Evolutionary conservation across 2,113 vertebrate genomes (phyloP).

Genomic region (Charina bottae): DNA sequence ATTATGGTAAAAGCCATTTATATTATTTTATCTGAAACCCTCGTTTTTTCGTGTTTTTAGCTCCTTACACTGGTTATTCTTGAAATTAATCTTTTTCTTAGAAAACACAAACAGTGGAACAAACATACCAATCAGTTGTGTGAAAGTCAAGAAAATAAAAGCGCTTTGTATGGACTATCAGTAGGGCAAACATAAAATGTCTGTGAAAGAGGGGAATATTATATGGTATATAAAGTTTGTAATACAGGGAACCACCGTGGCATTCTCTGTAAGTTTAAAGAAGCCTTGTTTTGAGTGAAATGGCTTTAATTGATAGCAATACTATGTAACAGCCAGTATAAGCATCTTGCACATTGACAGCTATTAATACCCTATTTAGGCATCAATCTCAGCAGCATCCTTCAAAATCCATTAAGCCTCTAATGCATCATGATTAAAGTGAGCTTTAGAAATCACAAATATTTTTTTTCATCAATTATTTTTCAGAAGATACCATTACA

Average conservation of each 20-base stretch:
- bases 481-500: constrained; percentile 17
- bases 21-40: background rate
- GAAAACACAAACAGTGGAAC: background rate
- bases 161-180: background rate
- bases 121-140: background rate
- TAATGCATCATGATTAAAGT: constrained; percentile 20
- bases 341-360: background rate
- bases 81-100: background rate
- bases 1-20: background rate
- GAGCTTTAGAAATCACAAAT: background rate
- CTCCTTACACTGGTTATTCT: background rate
- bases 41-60: background rate
- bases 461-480: constrained; percentile 1
- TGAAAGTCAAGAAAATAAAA: background rate
- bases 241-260: background rate
- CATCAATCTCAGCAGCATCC: background rate
- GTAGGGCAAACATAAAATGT: background rate
- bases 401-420: constrained; percentile 16
- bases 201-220: background rate
- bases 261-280: background rate
- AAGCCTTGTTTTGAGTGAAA: background rate
- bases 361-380: background rate
- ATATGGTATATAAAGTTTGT: background rate
- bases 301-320: background rate
- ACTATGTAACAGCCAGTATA: background rate